These are phyloP conservation scores for Hiodon tergisus DNA, from an alignment of 2,113 vertebrate species.

Conservation along the genomic window DNA sequence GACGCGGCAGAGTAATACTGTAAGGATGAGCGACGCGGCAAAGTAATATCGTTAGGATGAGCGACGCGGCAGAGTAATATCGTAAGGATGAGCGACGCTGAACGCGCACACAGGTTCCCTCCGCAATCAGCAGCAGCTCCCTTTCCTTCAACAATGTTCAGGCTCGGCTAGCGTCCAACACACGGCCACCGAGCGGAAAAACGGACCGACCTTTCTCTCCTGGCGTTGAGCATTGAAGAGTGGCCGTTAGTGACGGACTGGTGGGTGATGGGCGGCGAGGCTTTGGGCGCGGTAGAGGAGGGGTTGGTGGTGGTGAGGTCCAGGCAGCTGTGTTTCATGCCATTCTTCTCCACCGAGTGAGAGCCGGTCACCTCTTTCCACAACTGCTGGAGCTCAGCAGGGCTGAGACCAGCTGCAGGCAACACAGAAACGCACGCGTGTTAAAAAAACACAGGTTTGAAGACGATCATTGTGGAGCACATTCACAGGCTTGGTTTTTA, in stretches of 20 bases:
- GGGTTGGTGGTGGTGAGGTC: slow-evolving; percentile 69
- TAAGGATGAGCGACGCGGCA: neutral
- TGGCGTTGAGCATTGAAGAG: slow-evolving; percentile 72
- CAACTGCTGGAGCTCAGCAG: slow-evolving; percentile 81
- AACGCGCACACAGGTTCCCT: neutral
- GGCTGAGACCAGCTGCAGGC: slow-evolving; percentile 70
- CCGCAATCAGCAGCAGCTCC: no score
- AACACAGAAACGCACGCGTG: no score
- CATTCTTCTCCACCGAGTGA: slow-evolving; percentile 78
- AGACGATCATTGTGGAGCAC: no score
- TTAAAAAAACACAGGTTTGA: no score
- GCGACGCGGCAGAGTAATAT: no score
- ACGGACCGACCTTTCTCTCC: slow-evolving; percentile 70
- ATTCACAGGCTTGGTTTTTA: no score
- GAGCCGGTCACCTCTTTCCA: slow-evolving; percentile 83
- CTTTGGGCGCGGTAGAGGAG: slow-evolving; percentile 74
- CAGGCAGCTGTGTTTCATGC: slow-evolving; percentile 77
- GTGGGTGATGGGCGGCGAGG: slow-evolving; percentile 72
- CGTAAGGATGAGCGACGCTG: neutral
- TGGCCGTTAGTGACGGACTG: slow-evolving; percentile 78
- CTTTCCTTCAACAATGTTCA: no score
- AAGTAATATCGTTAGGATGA: no score
- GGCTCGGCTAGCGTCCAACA: neutral
- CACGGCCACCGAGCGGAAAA: neutral
- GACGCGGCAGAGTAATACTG: neutral